Conservation (phyloP, 2,888 invertebrate species). For the Laothoe populi region DNA sequence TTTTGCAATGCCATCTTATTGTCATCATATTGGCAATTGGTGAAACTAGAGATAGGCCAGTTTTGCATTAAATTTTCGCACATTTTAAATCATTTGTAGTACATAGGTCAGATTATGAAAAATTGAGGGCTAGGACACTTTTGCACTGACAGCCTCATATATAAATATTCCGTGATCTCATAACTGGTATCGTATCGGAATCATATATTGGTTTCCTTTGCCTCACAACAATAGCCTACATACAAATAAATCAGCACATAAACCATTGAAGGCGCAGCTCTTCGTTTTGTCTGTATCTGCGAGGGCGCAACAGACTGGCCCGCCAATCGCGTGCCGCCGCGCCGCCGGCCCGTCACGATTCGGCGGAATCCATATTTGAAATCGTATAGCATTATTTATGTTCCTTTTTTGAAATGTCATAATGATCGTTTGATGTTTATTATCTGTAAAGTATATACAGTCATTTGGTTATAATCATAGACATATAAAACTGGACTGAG, state of each 20-base stretch:
- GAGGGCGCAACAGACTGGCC: constrained; percentile 44
- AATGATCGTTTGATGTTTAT: constrained; percentile 1
- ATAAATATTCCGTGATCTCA: background rate
- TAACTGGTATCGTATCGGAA: background rate
- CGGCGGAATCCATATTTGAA: constrained; percentile 68
- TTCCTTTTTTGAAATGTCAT: constrained; percentile 44
- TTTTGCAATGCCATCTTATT: no score
- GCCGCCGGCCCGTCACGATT: constrained; percentile 71
- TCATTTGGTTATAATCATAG: no score
- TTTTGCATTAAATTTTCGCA: no score
- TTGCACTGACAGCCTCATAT: no score
- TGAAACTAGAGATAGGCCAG: no score
- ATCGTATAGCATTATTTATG: constrained; percentile 51
- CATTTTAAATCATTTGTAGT: no score
- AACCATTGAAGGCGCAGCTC: constrained; percentile 21
- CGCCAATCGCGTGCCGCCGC: constrained; percentile 60
- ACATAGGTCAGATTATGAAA: no score
- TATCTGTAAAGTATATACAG: background rate
- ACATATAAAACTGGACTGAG: no score
- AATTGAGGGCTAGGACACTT: no score
- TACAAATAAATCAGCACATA: constrained; percentile 26
- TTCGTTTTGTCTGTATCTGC: constrained; percentile 43
- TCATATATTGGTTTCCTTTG: constrained; percentile 20
- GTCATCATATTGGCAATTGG: no score
- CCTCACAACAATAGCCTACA: constrained; percentile 22